Evolutionary conservation across 2,113 vertebrate genomes (phyloP).

Genomic region (Apodemus speciosus): DNA sequence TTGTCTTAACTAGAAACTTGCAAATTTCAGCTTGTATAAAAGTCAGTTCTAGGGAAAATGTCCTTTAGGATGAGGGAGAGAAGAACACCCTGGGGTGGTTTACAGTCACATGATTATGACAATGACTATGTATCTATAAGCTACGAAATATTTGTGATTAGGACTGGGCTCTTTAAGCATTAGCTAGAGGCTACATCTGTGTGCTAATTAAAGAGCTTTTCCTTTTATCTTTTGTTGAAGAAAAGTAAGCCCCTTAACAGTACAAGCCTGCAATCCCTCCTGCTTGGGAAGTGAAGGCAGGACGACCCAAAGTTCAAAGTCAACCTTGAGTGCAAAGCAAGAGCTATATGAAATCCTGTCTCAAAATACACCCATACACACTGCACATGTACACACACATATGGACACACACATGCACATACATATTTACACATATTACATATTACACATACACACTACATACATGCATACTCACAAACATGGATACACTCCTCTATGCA

Average conservation of each 20-base stretch:
- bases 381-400: background rate
- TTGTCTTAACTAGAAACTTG: background rate
- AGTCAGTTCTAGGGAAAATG: background rate
- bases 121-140: background rate
- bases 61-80: background rate
- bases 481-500: background rate
- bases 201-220: background rate
- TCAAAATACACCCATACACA: background rate
- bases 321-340: background rate
- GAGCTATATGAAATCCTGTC: background rate
- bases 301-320: background rate
- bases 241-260: background rate
- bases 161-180: background rate
- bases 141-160: background rate
- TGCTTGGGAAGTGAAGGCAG: background rate
- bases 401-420: background rate
- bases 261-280: background rate
- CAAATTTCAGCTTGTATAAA: background rate
- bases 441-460: too few species aligned
- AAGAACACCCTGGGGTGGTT: background rate
- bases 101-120: background rate
- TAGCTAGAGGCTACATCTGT: background rate
- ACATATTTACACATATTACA: too few species aligned
- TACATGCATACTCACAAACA: background rate
- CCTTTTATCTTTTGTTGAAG: background rate